Conservation (phyloP, 2,113 vertebrate species). For the Nycticorax nycticorax region DNA sequence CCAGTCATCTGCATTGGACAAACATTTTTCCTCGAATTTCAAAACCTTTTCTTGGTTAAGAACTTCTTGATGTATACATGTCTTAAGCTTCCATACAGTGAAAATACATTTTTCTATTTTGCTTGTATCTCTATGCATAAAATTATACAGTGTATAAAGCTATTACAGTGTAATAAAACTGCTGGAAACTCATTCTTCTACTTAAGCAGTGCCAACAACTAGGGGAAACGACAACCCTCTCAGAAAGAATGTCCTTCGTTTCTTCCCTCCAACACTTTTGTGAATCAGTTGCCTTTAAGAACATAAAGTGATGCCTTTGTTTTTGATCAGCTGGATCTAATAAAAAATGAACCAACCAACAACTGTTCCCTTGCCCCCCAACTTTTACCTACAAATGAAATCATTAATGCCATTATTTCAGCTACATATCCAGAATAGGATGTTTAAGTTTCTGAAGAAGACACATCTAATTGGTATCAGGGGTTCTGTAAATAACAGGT, state of each 20-base stretch:
- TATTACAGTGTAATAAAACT: background rate
- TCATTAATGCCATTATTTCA: background rate
- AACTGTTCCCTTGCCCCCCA: background rate
- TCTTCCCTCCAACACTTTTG: background rate
- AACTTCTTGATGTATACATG: background rate
- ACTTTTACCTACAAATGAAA: background rate
- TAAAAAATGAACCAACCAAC: background rate
- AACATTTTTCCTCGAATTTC: background rate
- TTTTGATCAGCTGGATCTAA: background rate
- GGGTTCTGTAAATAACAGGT: background rate
- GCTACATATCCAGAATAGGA: background rate
- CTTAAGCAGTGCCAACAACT: background rate
- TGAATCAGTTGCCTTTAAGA: background rate
- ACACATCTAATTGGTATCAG: background rate
- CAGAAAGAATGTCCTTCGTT: background rate
- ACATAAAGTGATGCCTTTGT: background rate
- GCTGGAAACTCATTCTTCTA: background rate
- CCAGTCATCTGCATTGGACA: background rate
- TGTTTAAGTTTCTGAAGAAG: background rate
- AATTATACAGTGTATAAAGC: background rate
- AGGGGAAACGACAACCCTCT: background rate
- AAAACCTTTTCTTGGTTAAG: background rate
- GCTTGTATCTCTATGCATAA: background rate
- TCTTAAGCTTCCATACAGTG: background rate
- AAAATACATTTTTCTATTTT: background rate